phyloP scores from a whole-genome alignment of 2,113 vertebrate species.

The Laterallus jamaicensis region DNA sequence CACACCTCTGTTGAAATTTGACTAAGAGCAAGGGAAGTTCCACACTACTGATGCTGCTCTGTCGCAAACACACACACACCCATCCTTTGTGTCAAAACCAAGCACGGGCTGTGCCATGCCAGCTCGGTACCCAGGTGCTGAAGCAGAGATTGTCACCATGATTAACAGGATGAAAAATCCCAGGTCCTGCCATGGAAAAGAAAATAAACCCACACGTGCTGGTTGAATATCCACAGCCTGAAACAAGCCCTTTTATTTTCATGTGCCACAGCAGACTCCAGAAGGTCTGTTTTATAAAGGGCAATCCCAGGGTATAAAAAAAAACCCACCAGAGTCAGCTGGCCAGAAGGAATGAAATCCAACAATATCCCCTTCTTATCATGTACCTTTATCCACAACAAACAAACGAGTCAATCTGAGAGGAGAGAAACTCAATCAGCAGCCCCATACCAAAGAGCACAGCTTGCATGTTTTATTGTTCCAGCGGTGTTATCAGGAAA shows the following conservation, averaged over 20 bases:
- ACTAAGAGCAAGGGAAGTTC: not conserved
- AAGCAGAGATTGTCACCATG: not conserved
- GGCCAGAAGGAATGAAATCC: not conserved
- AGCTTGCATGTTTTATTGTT: conserved; percentile 9
- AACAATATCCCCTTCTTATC: conserved; percentile 41
- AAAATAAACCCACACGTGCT: not conserved
- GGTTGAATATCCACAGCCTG: not conserved
- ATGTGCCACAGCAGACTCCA: not conserved
- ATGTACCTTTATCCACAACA: conserved; percentile 37
- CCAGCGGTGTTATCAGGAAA: conserved; percentile 37
- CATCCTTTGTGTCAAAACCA: not conserved
- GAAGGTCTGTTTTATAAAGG: not conserved
- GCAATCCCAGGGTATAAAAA: not conserved
- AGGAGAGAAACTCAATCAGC: conserved; percentile 62
- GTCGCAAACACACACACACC: not conserved
- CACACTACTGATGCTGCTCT: rapidly evolving
- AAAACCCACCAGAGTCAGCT: not conserved
- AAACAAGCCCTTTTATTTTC: not conserved
- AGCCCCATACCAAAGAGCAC: not conserved
- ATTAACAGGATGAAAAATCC: not conserved
- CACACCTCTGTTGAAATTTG: not conserved
- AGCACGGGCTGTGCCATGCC: not conserved
- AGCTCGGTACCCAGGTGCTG: not conserved
- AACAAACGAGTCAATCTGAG: conserved; percentile 71
- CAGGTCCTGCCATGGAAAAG: not conserved